Evolutionary conservation across 2,888 invertebrate genomes (phyloP), one percentile per base, ranked within the genome.

Genomic region (Drosophila atroscutellata): DNA sequence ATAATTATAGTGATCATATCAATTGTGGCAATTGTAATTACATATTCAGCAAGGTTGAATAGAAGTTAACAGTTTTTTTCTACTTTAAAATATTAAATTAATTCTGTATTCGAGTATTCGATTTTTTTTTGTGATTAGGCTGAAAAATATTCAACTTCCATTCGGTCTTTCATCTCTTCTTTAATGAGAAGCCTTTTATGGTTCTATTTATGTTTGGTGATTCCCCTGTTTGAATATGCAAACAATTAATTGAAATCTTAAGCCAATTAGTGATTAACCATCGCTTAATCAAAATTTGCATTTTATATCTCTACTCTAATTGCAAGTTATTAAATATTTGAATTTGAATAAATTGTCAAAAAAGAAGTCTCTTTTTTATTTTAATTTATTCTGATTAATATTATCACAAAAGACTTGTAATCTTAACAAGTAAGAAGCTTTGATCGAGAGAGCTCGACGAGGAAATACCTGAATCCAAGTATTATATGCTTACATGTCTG

Each of bases 21-120:
- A 70, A 55, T 65, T 61, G 42, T n/a, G 9, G 42, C 56, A 57
- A 67, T 67, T 72, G 58, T 50, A 50, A 47, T 50, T 67, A 52
- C 32, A 63, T 42, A n/a, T 37, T 7, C 15, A 26, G 24, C 50
- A 77, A 72, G 78, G 73, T 62, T 13, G 28, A 50, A 26, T 50
- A 9, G 50, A 67, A 63, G 67, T 72, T 34, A 37, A 61, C 37
- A 15, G 7, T 18, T 66, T 36, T 36, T n/a, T 52, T 24, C 30
- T 30, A 3, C n/a, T n/a, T n/a, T 34, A 3, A 13, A 9, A 24
- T 42, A 20, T 56, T 15, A 11, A 15, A 7, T 30, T 20, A 1
- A 8, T 36, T n/a, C 18, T 45, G 26, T 24, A 8, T 15, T 24
- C 7, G 13, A 45, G 6, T 20, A 42, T 45, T 45, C 1, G 3